phyloP scores from a whole-genome alignment of 1,140 invertebrate genomes.

The Eupristina koningsbergeri region DNA sequence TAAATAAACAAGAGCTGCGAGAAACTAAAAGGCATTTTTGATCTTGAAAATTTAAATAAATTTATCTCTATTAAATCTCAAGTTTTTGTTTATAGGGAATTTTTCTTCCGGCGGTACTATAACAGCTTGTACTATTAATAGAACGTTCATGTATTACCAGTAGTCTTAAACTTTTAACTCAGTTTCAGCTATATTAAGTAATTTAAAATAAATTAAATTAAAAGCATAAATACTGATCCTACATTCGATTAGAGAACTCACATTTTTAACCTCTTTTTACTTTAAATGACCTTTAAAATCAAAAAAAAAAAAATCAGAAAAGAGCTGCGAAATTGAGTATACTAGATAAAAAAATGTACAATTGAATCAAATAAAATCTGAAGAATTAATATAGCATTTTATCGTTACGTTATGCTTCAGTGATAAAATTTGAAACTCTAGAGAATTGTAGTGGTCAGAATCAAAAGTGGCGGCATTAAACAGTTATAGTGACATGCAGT shows the following conservation, averaged over 20 bases:
- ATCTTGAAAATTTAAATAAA: not conserved
- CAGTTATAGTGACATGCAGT: slow-evolving; percentile 74
- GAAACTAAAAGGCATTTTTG: not conserved
- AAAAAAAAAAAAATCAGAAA: too few species aligned
- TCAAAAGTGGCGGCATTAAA: slow-evolving; percentile 12
- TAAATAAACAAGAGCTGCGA: not conserved
- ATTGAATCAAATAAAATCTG: not conserved
- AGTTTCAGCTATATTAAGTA: too few species aligned
- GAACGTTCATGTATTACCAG: too few species aligned
- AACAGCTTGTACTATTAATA: too few species aligned
- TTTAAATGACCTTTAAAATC: too few species aligned
- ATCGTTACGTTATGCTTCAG: not conserved
- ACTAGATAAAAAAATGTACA: not conserved
- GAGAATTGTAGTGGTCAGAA: not conserved
- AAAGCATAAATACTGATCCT: too few species aligned
- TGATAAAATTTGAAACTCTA: not conserved
- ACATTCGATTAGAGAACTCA: too few species aligned
- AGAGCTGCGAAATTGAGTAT: not conserved
- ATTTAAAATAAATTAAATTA: too few species aligned
- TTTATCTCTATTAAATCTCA: not conserved
- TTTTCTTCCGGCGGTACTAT: too few species aligned
- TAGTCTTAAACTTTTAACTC: too few species aligned
- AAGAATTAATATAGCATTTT: not conserved
- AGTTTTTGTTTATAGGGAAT: not conserved
- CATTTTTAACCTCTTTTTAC: too few species aligned